Conservation (phyloP, 2,888 invertebrate genomes). For the Osedax frankpressi region DNA sequence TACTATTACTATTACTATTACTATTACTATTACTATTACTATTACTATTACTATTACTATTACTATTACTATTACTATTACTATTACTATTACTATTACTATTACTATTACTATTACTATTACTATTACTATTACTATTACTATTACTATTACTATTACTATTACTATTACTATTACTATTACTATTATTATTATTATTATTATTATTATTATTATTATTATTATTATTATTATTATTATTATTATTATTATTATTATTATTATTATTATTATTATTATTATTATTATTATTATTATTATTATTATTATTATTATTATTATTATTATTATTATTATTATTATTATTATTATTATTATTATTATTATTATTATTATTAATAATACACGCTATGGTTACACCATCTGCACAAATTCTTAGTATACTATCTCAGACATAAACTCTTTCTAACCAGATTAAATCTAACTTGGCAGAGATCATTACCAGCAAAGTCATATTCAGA, state of each 20-base stretch:
- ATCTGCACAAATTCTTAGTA: too few relatives aligned
- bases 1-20: slow-evolving; percentile 21
- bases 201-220: slow-evolving; percentile 20
- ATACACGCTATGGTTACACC: neutral
- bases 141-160: neutral
- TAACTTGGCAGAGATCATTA: too few relatives aligned
- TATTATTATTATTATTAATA: slow-evolving; percentile 2
- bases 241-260: slow-evolving; percentile 21
- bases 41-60: neutral
- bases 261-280: slow-evolving; percentile 16
- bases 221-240: slow-evolving; percentile 20
- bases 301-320: slow-evolving; percentile 20
- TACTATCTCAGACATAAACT: too few relatives aligned
- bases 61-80: neutral
- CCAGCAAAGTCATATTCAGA: too few relatives aligned
- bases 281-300: slow-evolving; percentile 22
- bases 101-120: slow-evolving; percentile 13
- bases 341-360: slow-evolving; percentile 9
- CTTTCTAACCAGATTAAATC: too few relatives aligned
- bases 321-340: slow-evolving; percentile 22
- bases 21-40: slow-evolving; percentile 20
- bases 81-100: slow-evolving; percentile 1
- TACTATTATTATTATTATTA: slow-evolving; percentile 21
- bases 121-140: neutral
- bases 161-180: slow-evolving; percentile 6